A percentile compares a stretch with the other conserved stretches of the same genome.
phyloP scores from a whole-genome alignment of 1,140 invertebrate genomes.

The Heliconius himera region DNA sequence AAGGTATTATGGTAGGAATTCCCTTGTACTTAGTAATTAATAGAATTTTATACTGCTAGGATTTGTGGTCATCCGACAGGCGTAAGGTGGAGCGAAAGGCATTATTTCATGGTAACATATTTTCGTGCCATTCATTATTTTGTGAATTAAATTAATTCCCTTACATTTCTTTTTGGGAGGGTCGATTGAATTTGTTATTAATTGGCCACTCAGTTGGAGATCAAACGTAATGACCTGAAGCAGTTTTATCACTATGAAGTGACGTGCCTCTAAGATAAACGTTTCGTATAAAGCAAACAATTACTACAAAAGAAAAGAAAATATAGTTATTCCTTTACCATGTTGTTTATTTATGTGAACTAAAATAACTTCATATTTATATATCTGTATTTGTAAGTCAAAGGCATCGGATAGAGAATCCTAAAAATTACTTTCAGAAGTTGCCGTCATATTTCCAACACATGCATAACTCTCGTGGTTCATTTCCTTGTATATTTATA shows the following conservation, averaged over 20 bases:
- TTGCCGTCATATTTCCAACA: slow-evolving; percentile 26
- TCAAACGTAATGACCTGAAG: slow-evolving; percentile 3
- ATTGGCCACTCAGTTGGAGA: slow-evolving; percentile 7
- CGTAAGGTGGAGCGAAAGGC: slow-evolving; percentile 53
- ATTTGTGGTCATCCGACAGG: slow-evolving; percentile 56
- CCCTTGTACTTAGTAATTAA: slow-evolving; percentile 32
- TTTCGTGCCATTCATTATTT: slow-evolving; percentile 53
- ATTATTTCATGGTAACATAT: slow-evolving; percentile 61
- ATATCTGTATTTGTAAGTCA: slow-evolving; percentile 12
- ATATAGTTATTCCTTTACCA: not conserved
- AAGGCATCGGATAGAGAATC: slow-evolving; percentile 17
- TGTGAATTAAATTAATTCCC: slow-evolving; percentile 35
- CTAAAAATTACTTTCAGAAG: slow-evolving; percentile 32
- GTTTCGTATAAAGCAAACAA: not conserved
- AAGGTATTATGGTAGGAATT: slow-evolving; percentile 45
- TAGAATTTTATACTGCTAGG: slow-evolving; percentile 48
- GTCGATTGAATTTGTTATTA: slow-evolving; percentile 33
- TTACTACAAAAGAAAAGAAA: not conserved
- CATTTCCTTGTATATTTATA: slow-evolving; percentile 17
- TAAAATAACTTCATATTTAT: not conserved
- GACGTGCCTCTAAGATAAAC: not conserved
- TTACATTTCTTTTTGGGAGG: slow-evolving; percentile 25
- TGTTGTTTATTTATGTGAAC: not conserved
- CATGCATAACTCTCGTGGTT: slow-evolving; percentile 9
- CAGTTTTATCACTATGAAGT: slow-evolving; percentile 3